Base-by-base conservation (phyloP, 2,113 vertebrate genomes). In the Sciurus niger region DNA sequence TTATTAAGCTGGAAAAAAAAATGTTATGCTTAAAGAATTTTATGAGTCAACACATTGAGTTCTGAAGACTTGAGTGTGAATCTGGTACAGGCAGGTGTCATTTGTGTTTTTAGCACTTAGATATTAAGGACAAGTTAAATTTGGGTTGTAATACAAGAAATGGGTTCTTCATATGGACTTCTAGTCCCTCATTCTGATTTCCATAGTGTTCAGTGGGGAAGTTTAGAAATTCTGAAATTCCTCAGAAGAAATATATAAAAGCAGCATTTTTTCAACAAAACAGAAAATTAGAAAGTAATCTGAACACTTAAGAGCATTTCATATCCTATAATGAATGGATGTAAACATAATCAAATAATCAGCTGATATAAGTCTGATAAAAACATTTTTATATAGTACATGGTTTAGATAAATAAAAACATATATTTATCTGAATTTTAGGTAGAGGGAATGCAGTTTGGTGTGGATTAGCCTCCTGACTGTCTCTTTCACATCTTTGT, bases 401-500 rank as follows among this genome's bases (percentile, higher is more conserved):
- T 8, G 14, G 32, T 17, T 30, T 16, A 68, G 30, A 34, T 34
- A 68, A 48, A 8, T 8, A 63, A 63, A 40, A 22, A 63, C 24
- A 68, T 14, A 68, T 32, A 68, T 34, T 68, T 68, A 68, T 34
- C 32, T 68, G 13, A 68, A 68, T 34, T 34, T 58, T 58, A 22
- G 5, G 6, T 58, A 6, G 55, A 24, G 70, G 77, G 22, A 76
- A 89, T 43, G 43, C 20, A 74, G 40, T 60, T 87, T 90, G 25
- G n/a, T 40, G 6, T 46, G 28, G 12, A 92, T 65, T 65, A 96
- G 43, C 13, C 63, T 97, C 28, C 48, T 91, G 28, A 97, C 32
- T 0, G 84, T 92, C 0, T 86, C 90, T 28, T 97, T 97, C 73
- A 97, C 95, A 34, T 96, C 95, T 10, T 97, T 95, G 28, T 97